Percentiles rank a stretch among this genome's conserved stretches.
phyloP scores from a whole-genome alignment of 1,140 invertebrate genomes.

The Andricus grossulariae region DNA sequence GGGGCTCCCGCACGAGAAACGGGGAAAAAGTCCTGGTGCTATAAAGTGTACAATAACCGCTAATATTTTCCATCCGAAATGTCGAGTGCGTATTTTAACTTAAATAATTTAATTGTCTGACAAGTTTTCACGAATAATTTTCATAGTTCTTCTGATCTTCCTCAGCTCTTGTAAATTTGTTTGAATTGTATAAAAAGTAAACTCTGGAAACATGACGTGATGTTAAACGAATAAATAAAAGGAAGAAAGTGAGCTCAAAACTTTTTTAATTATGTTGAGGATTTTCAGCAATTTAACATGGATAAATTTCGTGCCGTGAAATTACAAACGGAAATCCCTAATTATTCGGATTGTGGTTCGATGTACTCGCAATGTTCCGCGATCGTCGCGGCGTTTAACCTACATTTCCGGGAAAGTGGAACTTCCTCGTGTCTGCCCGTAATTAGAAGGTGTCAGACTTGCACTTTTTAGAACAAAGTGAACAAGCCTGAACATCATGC shows the following conservation, averaged over 20 bases:
- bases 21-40: background rate
- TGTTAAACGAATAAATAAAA: background rate
- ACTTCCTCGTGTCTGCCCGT: slow-evolving; percentile 39
- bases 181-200: too few species aligned
- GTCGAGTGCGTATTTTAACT: slow-evolving; percentile 25
- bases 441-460: slow-evolving; percentile 42
- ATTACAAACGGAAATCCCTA: background rate
- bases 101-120: slow-evolving; percentile 15
- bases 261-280: slow-evolving; percentile 8
- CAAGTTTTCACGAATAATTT: background rate
- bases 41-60: slow-evolving; percentile 27
- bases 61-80: slow-evolving; percentile 26
- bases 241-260: background rate
- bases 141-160: background rate
- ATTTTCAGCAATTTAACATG: background rate
- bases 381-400: slow-evolving; percentile 42
- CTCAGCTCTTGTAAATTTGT: too few species aligned
- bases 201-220: background rate
- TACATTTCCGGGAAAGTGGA: slow-evolving; percentile 41
- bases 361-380: background rate
- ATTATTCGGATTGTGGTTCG: slow-evolving; percentile 32
- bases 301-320: background rate
- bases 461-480: slow-evolving; percentile 28
- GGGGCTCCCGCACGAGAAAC: slow-evolving; percentile 38
- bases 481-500: slow-evolving; percentile 16